Evolutionary conservation across 2,888 invertebrate species (phyloP).

Genomic region (Meiosimyza platycephala): DNA sequence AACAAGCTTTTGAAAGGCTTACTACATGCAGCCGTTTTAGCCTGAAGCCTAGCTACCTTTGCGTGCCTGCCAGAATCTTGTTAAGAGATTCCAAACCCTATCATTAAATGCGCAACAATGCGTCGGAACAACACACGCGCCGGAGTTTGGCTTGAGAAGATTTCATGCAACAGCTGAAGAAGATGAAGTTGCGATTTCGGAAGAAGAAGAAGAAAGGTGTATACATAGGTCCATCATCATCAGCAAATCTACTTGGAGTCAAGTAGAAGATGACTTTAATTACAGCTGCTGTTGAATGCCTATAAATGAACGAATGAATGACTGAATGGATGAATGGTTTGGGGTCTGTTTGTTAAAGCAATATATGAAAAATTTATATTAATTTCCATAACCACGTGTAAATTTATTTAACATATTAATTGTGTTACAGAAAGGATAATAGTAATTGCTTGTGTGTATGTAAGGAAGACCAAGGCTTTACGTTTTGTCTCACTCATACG

Average conservation of each 20-base stretch:
- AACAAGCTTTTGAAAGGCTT: slow-evolving; percentile 10
- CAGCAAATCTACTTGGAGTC: background rate
- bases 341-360: too few species aligned
- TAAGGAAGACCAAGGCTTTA: too few species aligned
- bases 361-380: too few species aligned
- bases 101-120: slow-evolving; percentile 37
- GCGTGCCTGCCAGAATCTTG: slow-evolving; percentile 10
- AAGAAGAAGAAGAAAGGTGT: background rate
- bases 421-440: too few species aligned
- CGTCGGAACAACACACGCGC: slow-evolving; percentile 18
- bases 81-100: slow-evolving; percentile 27
- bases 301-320: slow-evolving; percentile 5
- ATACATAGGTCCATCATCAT: background rate
- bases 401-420: too few species aligned
- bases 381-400: too few species aligned
- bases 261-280: slow-evolving; percentile 34
- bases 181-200: background rate
- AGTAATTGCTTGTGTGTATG: too few species aligned
- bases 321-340: slow-evolving; percentile 8
- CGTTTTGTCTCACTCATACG: too few species aligned
- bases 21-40: background rate
- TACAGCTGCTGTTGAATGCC: slow-evolving; percentile 10
- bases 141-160: slow-evolving; percentile 17
- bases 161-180: background rate
- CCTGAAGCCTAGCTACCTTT: background rate